Percentiles rank a stretch among this genome's conserved stretches.
phyloP scores from a whole-genome alignment of 2,888 invertebrate genomes.

The Dolichomitus sp. region DNA sequence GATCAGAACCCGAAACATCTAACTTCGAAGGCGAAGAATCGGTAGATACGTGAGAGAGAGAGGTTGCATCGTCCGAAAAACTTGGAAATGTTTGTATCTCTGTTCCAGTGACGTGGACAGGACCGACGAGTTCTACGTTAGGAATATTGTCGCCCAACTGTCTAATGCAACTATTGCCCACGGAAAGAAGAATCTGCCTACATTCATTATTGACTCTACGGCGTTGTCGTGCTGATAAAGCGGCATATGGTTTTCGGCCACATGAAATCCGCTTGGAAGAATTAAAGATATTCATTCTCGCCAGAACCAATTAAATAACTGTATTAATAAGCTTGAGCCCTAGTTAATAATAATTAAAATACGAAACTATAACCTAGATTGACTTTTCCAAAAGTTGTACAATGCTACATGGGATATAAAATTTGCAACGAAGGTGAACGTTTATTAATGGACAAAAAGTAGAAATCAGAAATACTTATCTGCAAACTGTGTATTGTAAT shows the following conservation, averaged over 20 bases:
- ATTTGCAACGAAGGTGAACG: not conserved
- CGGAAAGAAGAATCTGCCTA: not conserved
- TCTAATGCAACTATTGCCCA: not conserved
- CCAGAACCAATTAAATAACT: not conserved
- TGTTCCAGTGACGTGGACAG: not conserved
- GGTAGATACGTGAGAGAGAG: not conserved
- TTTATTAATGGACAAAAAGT: not conserved
- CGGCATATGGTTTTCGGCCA: not conserved
- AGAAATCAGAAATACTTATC: not conserved
- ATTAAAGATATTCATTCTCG: not conserved
- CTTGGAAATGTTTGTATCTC: not conserved
- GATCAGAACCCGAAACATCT: not conserved
- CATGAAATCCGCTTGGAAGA: not conserved
- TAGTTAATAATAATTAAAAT: no score
- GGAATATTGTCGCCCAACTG: not conserved
- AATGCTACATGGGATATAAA: not conserved
- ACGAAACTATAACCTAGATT: no score
- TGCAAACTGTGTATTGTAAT: not conserved
- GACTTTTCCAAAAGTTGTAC: not conserved
- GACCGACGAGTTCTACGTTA: not conserved
- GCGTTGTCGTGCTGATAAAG: not conserved
- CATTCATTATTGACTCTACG: not conserved
- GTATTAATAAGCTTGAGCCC: not conserved
- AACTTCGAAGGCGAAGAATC: not conserved
- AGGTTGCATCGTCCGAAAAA: not conserved